These are phyloP conservation scores for Chloroceryle inda DNA, from an alignment of 2,797 vertebrate genomes.

Conservation along the genomic window DNA sequence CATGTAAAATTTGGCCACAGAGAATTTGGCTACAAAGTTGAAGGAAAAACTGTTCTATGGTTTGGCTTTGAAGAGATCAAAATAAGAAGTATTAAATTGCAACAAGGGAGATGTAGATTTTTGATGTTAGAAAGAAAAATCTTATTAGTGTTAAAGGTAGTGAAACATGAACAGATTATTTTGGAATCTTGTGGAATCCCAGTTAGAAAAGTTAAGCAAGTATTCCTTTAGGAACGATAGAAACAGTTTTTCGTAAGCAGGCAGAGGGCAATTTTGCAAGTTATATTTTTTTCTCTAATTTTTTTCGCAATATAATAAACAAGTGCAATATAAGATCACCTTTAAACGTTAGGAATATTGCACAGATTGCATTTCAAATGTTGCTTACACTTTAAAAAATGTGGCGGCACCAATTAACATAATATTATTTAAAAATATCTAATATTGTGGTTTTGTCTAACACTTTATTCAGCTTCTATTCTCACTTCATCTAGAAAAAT, in stretches of 20 bases:
- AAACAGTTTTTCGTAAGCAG: background rate
- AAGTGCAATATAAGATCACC: background rate
- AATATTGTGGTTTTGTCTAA: background rate
- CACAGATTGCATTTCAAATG: background rate
- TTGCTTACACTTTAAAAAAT: background rate
- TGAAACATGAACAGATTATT: background rate
- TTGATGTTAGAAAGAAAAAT: background rate
- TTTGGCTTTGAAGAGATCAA: background rate
- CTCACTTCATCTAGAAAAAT: background rate
- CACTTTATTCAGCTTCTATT: background rate
- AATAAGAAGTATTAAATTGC: background rate
- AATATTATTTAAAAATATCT: background rate
- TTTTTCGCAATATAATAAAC: background rate
- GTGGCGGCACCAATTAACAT: background rate
- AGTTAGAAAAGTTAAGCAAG: background rate
- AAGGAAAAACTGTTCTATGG: background rate
- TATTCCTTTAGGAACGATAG: background rate
- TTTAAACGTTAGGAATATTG: background rate
- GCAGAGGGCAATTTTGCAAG: background rate
- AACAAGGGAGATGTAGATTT: background rate
- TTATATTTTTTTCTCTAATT: background rate
- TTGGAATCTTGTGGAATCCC: background rate
- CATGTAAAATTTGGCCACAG: background rate
- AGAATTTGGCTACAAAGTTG: background rate
- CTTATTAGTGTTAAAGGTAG: background rate